phyloP scores from a whole-genome alignment of 2,113 vertebrate genomes.

The Tupaia chinensis region DNA sequence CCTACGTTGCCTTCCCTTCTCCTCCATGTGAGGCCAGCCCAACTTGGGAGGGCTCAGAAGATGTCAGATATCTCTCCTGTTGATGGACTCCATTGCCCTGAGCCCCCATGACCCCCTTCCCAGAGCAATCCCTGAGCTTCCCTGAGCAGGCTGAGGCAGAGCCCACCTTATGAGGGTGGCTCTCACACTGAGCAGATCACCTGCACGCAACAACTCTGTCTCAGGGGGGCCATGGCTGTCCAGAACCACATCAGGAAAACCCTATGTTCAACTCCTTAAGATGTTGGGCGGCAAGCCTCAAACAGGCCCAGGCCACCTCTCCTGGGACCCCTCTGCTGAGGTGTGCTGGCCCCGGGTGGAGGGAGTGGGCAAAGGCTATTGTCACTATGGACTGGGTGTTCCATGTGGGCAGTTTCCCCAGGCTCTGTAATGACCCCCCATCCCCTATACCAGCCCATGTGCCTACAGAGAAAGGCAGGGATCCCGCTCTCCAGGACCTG shows the following conservation, averaged over 20 bases:
- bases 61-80: not conserved
- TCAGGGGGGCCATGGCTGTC: not conserved
- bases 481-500: not conserved
- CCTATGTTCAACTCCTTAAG: not conserved
- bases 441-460: too few relatives aligned
- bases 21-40: not conserved
- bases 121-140: not conserved
- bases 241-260: not conserved
- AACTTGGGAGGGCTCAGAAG: not conserved
- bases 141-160: not conserved
- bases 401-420: too few relatives aligned
- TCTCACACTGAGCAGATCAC: not conserved
- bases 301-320: not conserved
- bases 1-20: not conserved
- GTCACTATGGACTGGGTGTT: not conserved
- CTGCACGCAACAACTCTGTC: too few relatives aligned
- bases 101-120: too few relatives aligned
- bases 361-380: not conserved
- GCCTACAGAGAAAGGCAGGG: not conserved
- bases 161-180: too few relatives aligned
- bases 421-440: not conserved
- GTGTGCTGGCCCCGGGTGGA: not conserved
- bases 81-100: accelerated
- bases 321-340: not conserved
- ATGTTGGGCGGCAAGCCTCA: not conserved